phyloP scores from a whole-genome alignment of 1,140 invertebrate species.

The Zaprionus capensis region DNA sequence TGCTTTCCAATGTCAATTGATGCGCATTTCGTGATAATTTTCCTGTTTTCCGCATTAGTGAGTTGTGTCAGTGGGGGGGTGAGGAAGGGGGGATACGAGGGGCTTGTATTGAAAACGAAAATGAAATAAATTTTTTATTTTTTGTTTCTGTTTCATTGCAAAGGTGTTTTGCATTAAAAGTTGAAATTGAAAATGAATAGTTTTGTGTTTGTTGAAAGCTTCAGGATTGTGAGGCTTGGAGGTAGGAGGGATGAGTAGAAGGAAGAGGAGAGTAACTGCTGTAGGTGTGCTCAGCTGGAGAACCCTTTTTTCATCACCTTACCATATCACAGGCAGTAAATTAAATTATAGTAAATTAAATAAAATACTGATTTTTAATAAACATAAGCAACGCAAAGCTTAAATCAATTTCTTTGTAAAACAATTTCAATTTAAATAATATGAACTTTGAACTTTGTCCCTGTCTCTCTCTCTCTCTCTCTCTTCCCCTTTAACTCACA shows the following conservation, averaged over 20 bases:
- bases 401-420: neutral
- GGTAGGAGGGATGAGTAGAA: too few relatives aligned
- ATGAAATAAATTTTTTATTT: neutral
- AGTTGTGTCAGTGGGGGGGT: neutral
- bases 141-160: neutral
- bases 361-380: neutral
- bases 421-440: conserved; percentile 2
- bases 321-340: neutral
- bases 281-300: too few relatives aligned
- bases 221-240: too few relatives aligned
- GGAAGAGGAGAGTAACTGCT: too few relatives aligned
- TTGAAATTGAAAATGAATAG: conserved; percentile 48
- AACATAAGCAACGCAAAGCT: neutral
- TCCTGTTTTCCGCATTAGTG: conserved; percentile 58
- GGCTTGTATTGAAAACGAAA: neutral
- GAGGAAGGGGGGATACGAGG: too few relatives aligned
- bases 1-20: conserved; percentile 45
- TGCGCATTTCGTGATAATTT: conserved; percentile 57
- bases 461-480: neutral
- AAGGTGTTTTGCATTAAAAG: conserved; percentile 51
- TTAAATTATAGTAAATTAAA: neutral
- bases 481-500: neutral
- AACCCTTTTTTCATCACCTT: too few relatives aligned
- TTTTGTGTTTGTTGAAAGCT: conserved; percentile 6
- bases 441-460: neutral